These are phyloP conservation scores for Gallirallus australis DNA, from an alignment of 2,797 vertebrate species.

Conservation along the genomic window DNA sequence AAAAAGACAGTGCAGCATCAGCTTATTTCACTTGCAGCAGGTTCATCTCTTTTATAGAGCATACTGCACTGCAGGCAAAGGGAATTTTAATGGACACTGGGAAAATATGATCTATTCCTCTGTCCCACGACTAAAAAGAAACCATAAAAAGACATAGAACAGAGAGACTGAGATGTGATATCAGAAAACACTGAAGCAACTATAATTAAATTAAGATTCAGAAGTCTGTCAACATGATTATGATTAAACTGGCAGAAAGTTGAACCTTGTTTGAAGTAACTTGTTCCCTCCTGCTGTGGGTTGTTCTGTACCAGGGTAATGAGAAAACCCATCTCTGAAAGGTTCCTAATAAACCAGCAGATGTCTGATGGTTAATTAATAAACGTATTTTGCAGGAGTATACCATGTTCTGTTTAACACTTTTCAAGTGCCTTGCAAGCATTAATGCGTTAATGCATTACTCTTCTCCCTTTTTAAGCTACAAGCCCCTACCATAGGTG, in stretches of 20 bases:
- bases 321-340: background rate
- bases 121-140: constrained; percentile 14
- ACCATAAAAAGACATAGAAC: background rate
- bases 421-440: background rate
- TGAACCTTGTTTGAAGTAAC: constrained; percentile 31
- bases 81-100: constrained; percentile 47
- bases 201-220: constrained; percentile 44
- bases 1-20: constrained; percentile 50
- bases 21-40: constrained; percentile 57
- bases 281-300: constrained; percentile 30
- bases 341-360: background rate
- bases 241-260: constrained; percentile 23
- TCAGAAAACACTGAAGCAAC: constrained; percentile 25
- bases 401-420: background rate
- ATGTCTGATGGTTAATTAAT: constrained; percentile 11
- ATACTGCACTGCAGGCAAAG: constrained; percentile 38
- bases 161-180: background rate
- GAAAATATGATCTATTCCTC: background rate
- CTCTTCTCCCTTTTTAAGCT: background rate
- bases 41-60: constrained; percentile 45
- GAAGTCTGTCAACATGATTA: constrained; percentile 13
- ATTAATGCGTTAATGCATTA: background rate
- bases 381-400: background rate
- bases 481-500: background rate
- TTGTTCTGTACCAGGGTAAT: background rate